phyloP scores from a whole-genome alignment of 1,140 invertebrate species.

The Drosophila watanabei region DNA sequence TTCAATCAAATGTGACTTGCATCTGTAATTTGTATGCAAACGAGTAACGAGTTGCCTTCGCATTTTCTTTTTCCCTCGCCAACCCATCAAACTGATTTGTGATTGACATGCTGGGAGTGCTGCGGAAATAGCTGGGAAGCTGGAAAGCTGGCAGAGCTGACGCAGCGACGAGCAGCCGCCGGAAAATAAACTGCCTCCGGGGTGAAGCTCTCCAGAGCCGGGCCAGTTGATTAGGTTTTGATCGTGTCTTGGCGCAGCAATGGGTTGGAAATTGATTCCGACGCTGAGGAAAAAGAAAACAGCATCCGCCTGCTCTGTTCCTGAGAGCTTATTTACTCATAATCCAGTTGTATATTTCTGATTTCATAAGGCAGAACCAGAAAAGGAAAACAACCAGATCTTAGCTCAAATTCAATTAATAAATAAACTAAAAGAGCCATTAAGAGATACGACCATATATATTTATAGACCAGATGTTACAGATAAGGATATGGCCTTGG shows the following conservation, averaged over 20 bases:
- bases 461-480: too few species aligned
- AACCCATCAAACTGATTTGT: conserved; percentile 62
- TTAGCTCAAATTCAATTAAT: too few species aligned
- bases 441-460: too few species aligned
- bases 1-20: conserved; percentile 82
- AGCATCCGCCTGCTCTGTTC: not conserved
- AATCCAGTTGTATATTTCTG: not conserved
- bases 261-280: conserved; percentile 12
- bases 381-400: too few species aligned
- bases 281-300: not conserved
- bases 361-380: not conserved
- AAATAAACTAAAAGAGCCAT: not conserved
- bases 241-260: conserved; percentile 33
- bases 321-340: not conserved
- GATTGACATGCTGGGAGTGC: conserved; percentile 56
- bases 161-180: conserved; percentile 12
- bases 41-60: conserved; percentile 50
- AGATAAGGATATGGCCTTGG: too few species aligned
- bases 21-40: conserved; percentile 81
- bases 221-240: conserved; percentile 56
- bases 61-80: conserved; percentile 9
- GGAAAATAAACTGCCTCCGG: conserved; percentile 41
- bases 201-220: conserved; percentile 3
- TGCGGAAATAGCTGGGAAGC: conserved; percentile 28
- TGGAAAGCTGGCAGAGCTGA: conserved; percentile 18